phyloP scores from a whole-genome alignment of 2,113 vertebrate genomes.

The Zosterops japonicus region DNA sequence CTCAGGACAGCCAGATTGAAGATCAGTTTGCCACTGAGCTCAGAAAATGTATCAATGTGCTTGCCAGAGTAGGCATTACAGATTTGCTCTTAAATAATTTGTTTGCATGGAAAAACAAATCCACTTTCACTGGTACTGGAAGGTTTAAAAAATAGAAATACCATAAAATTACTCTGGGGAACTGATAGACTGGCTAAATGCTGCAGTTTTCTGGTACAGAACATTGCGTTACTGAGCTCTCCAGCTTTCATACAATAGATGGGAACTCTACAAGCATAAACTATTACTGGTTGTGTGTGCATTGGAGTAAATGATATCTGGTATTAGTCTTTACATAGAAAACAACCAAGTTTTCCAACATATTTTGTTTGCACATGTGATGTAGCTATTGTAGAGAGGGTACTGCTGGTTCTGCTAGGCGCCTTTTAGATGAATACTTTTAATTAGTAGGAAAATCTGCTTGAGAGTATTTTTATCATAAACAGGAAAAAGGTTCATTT shows the following conservation, averaged over 20 bases:
- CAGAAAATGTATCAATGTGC: not conserved
- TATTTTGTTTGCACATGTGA: not conserved
- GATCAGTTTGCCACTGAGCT: not conserved
- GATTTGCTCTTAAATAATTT: not conserved
- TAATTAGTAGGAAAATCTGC: not conserved
- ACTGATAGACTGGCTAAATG: not conserved
- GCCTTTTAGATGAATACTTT: not conserved
- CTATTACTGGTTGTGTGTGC: not conserved
- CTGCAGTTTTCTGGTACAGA: constrained; percentile 31
- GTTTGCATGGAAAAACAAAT: constrained; percentile 6
- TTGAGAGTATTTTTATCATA: not conserved
- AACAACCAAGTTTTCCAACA: constrained; percentile 15
- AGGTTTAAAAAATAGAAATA: constrained; percentile 1
- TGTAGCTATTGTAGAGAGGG: not conserved
- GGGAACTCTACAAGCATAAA: not conserved
- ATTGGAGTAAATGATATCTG: not conserved
- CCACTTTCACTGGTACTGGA: not conserved
- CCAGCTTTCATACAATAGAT: not conserved
- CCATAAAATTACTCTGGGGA: constrained; percentile 2
- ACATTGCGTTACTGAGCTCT: constrained; percentile 9
- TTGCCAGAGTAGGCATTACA: not conserved
- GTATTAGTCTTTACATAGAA: not conserved
- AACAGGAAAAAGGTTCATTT: not conserved
- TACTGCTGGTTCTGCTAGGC: not conserved
- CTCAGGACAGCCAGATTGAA: not conserved